These are phyloP conservation scores for Agrenia bidenticulata DNA, from an alignment of 2,888 invertebrate genomes.

Conservation along the genomic window DNA sequence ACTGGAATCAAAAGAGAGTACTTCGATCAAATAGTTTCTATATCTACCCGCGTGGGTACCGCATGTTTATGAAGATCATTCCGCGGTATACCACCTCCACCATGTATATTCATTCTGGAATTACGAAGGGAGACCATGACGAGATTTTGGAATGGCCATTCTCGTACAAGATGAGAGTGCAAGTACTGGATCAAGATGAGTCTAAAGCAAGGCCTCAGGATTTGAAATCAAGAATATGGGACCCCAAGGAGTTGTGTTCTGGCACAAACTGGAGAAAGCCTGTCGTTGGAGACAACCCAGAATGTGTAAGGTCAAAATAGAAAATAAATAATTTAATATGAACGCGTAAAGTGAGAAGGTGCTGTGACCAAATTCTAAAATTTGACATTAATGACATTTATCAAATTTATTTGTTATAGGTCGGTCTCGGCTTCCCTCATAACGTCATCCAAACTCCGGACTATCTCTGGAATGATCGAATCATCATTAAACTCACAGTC, in stretches of 20 bases:
- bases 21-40: slow-evolving; percentile 57
- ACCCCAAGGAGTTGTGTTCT: slow-evolving; percentile 57
- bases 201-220: slow-evolving; percentile 32
- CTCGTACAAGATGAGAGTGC: slow-evolving; percentile 55
- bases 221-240: slow-evolving; percentile 56
- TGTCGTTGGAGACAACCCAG: slow-evolving; percentile 55
- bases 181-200: slow-evolving; percentile 53
- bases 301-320: too few species aligned
- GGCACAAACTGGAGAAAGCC: slow-evolving; percentile 58
- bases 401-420: too few species aligned
- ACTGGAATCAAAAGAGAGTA: slow-evolving; percentile 56
- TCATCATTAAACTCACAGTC: slow-evolving; percentile 62
- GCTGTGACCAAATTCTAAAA: too few species aligned
- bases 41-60: slow-evolving; percentile 55
- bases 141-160: slow-evolving; percentile 57
- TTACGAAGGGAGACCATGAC: slow-evolving; percentile 57
- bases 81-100: slow-evolving; percentile 54
- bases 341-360: too few species aligned
- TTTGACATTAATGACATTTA: too few species aligned
- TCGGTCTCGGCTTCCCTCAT: slow-evolving; percentile 60
- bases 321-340: too few species aligned
- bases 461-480: slow-evolving; percentile 59
- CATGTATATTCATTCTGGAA: slow-evolving; percentile 56
- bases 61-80: slow-evolving; percentile 57
- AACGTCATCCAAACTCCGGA: slow-evolving; percentile 58